These are phyloP conservation scores for Odocoileus hemionus DNA, from an alignment of 2,113 vertebrate genomes.

Conservation along the genomic window DNA sequence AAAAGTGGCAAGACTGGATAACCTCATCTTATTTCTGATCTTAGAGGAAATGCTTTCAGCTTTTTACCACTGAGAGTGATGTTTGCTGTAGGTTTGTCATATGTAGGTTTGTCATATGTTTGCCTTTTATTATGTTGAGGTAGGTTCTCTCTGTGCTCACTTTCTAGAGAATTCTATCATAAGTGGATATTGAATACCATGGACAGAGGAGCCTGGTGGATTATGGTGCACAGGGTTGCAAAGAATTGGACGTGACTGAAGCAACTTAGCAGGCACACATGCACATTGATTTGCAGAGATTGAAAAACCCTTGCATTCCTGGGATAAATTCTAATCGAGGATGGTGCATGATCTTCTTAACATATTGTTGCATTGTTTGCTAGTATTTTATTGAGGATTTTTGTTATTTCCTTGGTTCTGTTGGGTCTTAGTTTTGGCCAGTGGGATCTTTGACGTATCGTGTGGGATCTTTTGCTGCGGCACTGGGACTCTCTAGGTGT, in stretches of 20 bases:
- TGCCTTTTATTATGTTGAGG: not conserved
- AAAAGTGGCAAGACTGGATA: not conserved
- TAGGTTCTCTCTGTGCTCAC: not conserved
- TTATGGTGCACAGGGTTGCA: not conserved
- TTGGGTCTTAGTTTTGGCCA: not conserved
- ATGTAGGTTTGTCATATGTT: not conserved
- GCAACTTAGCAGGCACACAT: rapidly evolving
- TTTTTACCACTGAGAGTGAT: not conserved
- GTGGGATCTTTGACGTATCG: not conserved
- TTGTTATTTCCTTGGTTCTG: not conserved
- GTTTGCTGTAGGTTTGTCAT: not conserved
- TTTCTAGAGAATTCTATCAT: not conserved
- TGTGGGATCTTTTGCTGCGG: not conserved
- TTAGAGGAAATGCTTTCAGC: not conserved
- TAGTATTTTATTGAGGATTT: not conserved
- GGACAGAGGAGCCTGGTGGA: not conserved
- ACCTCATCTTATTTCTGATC: not conserved
- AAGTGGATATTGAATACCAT: not conserved
- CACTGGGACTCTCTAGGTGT: not conserved
- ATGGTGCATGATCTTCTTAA: not conserved
- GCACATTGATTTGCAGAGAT: not conserved
- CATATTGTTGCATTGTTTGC: not conserved
- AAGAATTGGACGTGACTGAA: not conserved
- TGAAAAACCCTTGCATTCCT: not conserved
- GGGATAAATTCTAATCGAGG: not conserved